Base-by-base conservation (phyloP, 2,888 invertebrate species). In the Amiota minor region DNA sequence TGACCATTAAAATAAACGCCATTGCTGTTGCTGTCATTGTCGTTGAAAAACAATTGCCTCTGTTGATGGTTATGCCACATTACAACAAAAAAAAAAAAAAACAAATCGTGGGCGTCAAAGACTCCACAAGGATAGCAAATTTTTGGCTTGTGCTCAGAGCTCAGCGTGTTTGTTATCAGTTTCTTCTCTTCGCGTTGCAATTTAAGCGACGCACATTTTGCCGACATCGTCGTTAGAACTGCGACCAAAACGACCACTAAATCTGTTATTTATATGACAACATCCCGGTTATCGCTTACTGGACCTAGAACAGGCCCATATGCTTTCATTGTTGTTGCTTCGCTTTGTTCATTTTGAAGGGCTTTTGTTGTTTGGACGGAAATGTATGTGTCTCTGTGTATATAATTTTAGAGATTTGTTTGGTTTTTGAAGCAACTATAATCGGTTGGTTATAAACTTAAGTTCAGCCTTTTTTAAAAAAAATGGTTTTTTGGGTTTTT, bases 231-330 rank as follows among this genome's bases (percentile, higher is more conserved):
- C 18, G 59, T 11, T 23, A 14, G 62, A 23, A 45, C 18, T 9
- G 35, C 35, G 20, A 45, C 35, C 62, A 62, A n/a, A 35, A 35
- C 62, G 78, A 78, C 74, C 81, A 83, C 82, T 81, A 83, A 83
- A 82, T 83, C 82, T 77, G 80, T 83, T 83, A 83, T 83, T 83
- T 83, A 83, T 83, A 74, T 77, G 83, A 75, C 81, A 80, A 81
- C 81, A 76, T n/a, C 53, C 73, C 77, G 81, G 81, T 76, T 77
- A 79, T 77, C 81, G 73, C 74, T 23, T 2, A 35, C 35, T 35
- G 35, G 35, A 35, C 35, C 35, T 4, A 35, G 35, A 35, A 6
- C 35, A 35, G 35, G 6, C 6, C 35, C 35, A 35, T 35, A 35
- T 35, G 53, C 53, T 53, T 1, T 53, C 10, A 3, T 4, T 53